Evolutionary conservation across 2,888 invertebrate genomes (phyloP).

Genomic region (Dilophus febrilis): DNA sequence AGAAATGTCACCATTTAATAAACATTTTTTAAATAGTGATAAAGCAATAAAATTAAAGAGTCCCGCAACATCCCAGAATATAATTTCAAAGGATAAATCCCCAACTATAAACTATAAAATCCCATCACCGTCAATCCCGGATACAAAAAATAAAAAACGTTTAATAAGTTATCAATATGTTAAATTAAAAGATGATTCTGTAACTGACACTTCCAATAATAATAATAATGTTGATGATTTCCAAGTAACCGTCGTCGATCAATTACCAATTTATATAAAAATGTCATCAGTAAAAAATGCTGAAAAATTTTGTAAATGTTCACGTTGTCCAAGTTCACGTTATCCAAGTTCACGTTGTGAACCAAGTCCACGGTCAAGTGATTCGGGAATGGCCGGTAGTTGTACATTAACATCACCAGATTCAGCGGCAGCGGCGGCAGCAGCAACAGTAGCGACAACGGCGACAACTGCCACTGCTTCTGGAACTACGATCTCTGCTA

Average conservation of each 20-base stretch:
- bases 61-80: background rate
- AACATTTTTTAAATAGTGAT: constrained; percentile 42
- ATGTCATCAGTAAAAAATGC: too few species aligned
- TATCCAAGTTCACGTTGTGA: constrained; percentile 55
- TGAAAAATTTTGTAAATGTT: constrained; percentile 24
- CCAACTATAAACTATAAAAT: background rate
- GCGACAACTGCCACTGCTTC: constrained; percentile 1
- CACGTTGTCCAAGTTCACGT: constrained; percentile 42
- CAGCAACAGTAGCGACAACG: background rate
- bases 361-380: constrained; percentile 54
- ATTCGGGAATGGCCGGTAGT: constrained; percentile 71
- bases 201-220: background rate
- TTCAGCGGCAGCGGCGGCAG: too few species aligned
- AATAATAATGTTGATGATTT: constrained; percentile 10
- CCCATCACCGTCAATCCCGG: constrained; percentile 15
- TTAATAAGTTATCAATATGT: constrained; percentile 35
- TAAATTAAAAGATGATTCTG: constrained; percentile 11
- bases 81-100: background rate
- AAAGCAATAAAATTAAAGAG: constrained; percentile 27
- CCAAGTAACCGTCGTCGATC: constrained; percentile 3
- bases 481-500: constrained; percentile 14
- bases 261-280: background rate
- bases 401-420: constrained; percentile 58
- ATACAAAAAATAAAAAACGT: constrained; percentile 17
- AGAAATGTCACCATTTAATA: constrained; percentile 25